A percentile compares a stretch with the other conserved stretches of the same genome.
Evolutionary conservation across 2,797 vertebrate genomes (phyloP).

Genomic region (Galago senegalensis): DNA sequence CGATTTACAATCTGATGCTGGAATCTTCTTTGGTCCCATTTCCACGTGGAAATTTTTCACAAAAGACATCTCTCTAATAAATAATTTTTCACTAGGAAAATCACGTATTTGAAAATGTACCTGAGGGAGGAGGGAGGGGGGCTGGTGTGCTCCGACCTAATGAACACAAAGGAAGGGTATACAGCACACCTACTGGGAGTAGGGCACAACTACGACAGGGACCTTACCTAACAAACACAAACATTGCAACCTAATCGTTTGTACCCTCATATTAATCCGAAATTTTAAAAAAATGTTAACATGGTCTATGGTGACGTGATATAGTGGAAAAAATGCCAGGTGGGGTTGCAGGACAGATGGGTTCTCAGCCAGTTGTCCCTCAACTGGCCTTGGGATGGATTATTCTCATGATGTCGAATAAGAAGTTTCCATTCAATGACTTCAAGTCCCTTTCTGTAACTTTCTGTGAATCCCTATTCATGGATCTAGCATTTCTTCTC

Average conservation of each 20-base stretch:
- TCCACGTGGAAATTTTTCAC: neutral
- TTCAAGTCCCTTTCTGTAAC: neutral
- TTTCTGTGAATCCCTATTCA: neutral
- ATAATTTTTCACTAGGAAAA: neutral
- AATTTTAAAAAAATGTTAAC: neutral
- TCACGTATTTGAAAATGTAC: neutral
- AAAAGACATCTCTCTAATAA: neutral
- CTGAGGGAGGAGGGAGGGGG: too few species aligned
- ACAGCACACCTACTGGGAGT: too few species aligned
- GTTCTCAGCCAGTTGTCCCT: neutral
- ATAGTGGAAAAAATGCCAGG: neutral
- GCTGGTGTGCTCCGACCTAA: too few species aligned
- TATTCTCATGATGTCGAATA: neutral
- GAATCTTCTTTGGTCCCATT: neutral
- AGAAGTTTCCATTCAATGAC: neutral
- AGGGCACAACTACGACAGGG: too few species aligned
- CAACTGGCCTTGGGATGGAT: neutral
- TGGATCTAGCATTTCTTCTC: slow-evolving; percentile 10
- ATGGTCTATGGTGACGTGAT: neutral
- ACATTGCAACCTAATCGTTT: too few species aligned
- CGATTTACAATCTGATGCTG: neutral
- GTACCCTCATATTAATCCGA: too few species aligned
- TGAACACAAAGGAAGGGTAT: too few species aligned
- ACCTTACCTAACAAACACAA: too few species aligned
- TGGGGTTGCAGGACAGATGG: neutral